Conservation (phyloP, 2,797 vertebrate genomes). For the Xiphorhynchus erythropygius region DNA sequence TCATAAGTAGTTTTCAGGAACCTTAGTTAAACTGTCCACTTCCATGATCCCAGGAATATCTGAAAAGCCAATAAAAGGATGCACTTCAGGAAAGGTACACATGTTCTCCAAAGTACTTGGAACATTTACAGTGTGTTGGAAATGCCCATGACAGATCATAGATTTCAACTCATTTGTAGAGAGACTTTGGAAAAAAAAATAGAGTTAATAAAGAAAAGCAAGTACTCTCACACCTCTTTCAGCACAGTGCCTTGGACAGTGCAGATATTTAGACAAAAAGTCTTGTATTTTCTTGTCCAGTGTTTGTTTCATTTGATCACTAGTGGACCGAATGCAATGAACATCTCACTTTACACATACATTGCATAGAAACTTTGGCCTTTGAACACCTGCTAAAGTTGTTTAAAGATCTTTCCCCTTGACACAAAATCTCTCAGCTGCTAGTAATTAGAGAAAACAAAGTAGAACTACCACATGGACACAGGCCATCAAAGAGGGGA, state of each 20-base stretch:
- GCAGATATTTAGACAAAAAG: not conserved
- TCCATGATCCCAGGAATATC: constrained; percentile 1
- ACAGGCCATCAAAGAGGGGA: not conserved
- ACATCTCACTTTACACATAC: constrained; percentile 6
- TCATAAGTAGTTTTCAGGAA: constrained; percentile 35
- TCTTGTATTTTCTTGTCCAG: not conserved
- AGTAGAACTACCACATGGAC: constrained; percentile 59
- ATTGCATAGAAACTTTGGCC: constrained; percentile 14
- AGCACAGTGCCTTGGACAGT: constrained; percentile 6
- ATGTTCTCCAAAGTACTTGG: not conserved
- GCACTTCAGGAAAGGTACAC: constrained; percentile 51
- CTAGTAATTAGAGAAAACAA: constrained; percentile 70
- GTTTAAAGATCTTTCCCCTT: constrained; percentile 4
- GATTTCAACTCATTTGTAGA: constrained; percentile 8
- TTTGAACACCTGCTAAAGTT: constrained; percentile 43
- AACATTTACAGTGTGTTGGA: not conserved
- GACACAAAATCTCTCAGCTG: constrained; percentile 62
- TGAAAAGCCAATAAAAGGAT: not conserved
- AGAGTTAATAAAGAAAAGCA: not conserved
- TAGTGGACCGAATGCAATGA: not conserved
- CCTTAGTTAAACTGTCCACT: not conserved
- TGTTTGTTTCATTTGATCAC: not conserved
- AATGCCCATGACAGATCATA: constrained; percentile 8
- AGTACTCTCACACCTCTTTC: not conserved
- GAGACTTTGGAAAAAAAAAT: not conserved